These are phyloP conservation scores for Peromyscus attwateri DNA, from an alignment of 2,797 vertebrate species.

Conservation along the genomic window DNA sequence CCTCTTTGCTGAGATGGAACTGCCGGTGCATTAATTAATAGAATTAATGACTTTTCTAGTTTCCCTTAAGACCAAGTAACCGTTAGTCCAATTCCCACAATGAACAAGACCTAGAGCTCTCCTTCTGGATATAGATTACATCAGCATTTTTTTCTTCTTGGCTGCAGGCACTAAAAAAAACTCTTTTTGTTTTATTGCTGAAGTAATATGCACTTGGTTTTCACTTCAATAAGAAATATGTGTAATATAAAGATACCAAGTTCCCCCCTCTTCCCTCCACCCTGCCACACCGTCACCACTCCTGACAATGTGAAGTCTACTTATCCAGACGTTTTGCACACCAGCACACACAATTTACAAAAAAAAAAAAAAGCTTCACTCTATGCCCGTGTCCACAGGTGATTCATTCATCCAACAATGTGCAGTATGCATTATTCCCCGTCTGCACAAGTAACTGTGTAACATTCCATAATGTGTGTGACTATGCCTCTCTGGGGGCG, in stretches of 20 bases:
- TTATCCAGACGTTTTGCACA: background rate
- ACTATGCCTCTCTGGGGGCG: background rate
- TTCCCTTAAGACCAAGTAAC: slow-evolving; percentile 15
- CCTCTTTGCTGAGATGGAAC: slow-evolving; percentile 80
- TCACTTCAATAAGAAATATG: background rate
- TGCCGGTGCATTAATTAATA: slow-evolving; percentile 85
- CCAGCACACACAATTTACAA: background rate
- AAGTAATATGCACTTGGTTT: background rate
- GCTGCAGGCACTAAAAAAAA: background rate
- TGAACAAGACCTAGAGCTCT: background rate
- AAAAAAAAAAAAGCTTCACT: background rate
- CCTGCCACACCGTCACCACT: background rate
- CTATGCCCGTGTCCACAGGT: accelerated
- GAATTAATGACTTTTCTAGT: slow-evolving; percentile 66
- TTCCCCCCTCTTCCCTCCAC: background rate
- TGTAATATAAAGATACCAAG: background rate
- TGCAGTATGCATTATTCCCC: accelerated
- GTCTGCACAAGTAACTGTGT: too few relatives aligned
- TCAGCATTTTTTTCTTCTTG: background rate
- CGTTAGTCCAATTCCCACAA: background rate
- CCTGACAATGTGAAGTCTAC: background rate
- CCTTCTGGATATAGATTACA: background rate
- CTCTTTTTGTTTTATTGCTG: slow-evolving; percentile 3
- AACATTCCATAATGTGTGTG: accelerated
- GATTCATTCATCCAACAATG: background rate